phyloP scores from a whole-genome alignment of 2,797 vertebrate species.

The Smutsia temminckii region DNA sequence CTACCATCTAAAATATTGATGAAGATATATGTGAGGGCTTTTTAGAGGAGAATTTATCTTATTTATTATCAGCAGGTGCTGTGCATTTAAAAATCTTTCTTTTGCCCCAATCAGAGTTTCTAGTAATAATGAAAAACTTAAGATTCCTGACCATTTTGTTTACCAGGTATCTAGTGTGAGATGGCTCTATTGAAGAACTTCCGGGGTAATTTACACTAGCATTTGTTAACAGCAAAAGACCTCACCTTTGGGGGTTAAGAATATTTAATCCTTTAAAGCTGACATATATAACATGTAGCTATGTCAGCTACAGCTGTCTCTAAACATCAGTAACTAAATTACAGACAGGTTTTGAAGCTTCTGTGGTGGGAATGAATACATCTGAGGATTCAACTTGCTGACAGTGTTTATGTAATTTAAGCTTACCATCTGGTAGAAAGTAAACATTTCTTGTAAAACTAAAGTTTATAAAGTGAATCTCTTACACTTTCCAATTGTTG shows the following conservation, averaged over 20 bases:
- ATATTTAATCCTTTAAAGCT: constrained; percentile 85
- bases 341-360: constrained; percentile 88
- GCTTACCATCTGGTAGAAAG: constrained; percentile 93
- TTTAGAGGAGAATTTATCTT: constrained; percentile 57
- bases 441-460: constrained; percentile 90
- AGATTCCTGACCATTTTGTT: constrained; percentile 71
- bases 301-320: constrained; percentile 89
- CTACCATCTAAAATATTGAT: constrained; percentile 71
- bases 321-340: constrained; percentile 90
- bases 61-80: constrained; percentile 54
- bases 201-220: constrained; percentile 55
- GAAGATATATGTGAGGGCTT: constrained; percentile 53
- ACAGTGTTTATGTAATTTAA: constrained; percentile 93
- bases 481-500: constrained; percentile 77
- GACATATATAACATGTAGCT: constrained; percentile 82
- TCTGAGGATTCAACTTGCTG: constrained; percentile 90
- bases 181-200: constrained; percentile 58
- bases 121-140: constrained; percentile 28
- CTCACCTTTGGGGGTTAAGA: constrained; percentile 80
- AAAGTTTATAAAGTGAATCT: constrained; percentile 85
- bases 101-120: constrained; percentile 8
- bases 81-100: constrained; percentile 42
- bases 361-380: constrained; percentile 86
- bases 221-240: constrained; percentile 76
- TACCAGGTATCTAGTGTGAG: constrained; percentile 68